Evolutionary conservation across 2,797 vertebrate species (phyloP).

Genomic region (Todus mexicanus): DNA sequence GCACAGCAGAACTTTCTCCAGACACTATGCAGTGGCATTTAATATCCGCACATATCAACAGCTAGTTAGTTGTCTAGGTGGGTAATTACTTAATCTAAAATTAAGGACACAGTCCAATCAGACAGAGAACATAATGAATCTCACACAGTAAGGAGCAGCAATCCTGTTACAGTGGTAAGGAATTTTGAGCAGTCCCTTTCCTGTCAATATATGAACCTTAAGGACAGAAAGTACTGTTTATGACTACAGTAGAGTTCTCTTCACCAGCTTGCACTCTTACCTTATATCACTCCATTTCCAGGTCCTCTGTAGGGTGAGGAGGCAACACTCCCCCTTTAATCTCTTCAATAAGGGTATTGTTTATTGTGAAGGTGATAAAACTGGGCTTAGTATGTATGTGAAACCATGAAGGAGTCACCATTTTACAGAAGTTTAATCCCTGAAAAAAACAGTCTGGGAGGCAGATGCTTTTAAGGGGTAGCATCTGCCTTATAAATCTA

Average conservation of each 20-base stretch:
- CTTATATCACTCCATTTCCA: background rate
- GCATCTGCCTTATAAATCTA: conserved; percentile 66
- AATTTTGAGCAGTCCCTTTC: background rate
- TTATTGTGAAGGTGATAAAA: background rate
- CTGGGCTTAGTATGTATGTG: background rate
- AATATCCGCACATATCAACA: background rate
- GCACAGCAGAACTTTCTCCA: background rate
- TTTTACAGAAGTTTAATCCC: conserved; percentile 8
- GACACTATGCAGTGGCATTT: background rate
- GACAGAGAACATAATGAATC: background rate
- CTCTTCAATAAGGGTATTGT: background rate
- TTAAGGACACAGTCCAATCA: background rate
- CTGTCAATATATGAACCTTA: background rate
- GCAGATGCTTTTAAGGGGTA: conserved; percentile 52
- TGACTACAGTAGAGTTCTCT: background rate
- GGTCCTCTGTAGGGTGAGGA: background rate
- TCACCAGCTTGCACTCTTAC: background rate
- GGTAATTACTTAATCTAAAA: background rate
- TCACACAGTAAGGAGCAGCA: background rate
- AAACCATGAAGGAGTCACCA: background rate
- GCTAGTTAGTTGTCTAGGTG: background rate
- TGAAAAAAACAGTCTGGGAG: conserved; percentile 1
- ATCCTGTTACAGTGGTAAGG: background rate
- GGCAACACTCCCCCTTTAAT: background rate
- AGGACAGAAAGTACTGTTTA: too few species aligned